A percentile compares a stretch with the other conserved stretches of the same genome.
phyloP scores from a whole-genome alignment of 2,113 vertebrate genomes.

The Phalacrocorax brasilianus region DNA sequence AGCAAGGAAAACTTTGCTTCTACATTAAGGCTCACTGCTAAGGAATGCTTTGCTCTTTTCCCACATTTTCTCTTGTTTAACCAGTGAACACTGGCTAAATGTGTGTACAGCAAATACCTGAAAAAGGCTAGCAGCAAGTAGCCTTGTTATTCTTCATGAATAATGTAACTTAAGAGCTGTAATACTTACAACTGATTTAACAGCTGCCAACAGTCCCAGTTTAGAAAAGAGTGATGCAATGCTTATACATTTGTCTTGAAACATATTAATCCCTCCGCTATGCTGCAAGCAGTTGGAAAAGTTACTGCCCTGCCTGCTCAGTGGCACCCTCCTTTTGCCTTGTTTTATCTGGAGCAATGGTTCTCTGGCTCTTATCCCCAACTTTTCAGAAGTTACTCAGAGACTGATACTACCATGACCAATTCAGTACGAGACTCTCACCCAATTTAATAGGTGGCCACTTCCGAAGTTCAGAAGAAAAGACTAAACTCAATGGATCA shows the following conservation, averaged over 20 bases:
- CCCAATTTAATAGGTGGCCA: not conserved
- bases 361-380: not conserved
- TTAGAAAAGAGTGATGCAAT: slow-evolving; percentile 1
- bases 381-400: not conserved
- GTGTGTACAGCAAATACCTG: not conserved
- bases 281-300: not conserved
- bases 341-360: not conserved
- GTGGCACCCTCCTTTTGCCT: not conserved
- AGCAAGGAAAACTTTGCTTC: not conserved
- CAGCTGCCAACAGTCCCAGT: not conserved
- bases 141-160: slow-evolving; percentile 17
- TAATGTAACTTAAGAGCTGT: slow-evolving; percentile 30
- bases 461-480: not conserved
- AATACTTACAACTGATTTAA: slow-evolving; percentile 21
- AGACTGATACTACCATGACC: not conserved
- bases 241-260: not conserved
- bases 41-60: not conserved
- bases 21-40: not conserved
- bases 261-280: not conserved
- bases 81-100: not conserved
- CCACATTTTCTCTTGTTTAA: not conserved
- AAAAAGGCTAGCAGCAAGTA: not conserved
- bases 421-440: not conserved
- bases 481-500: not conserved
- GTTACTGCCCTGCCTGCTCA: not conserved